Base-by-base conservation (phyloP, 2,888 invertebrate species). In the Brassicogethes aeneus region DNA sequence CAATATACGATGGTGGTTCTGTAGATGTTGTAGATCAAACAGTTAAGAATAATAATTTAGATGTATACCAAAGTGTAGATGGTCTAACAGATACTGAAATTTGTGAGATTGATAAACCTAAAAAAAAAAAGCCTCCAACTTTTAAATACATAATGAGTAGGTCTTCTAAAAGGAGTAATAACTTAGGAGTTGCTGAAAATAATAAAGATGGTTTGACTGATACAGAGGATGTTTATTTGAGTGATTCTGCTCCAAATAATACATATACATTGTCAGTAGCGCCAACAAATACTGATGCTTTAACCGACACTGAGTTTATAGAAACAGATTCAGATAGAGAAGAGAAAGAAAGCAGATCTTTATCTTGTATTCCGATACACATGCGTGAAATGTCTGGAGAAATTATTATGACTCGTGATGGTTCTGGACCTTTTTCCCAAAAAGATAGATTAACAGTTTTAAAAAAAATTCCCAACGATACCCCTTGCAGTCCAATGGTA, bases 291-390 rank as follows among this genome's bases (percentile, higher is more conserved):
- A n/a, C 44, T 30, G 55, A 49, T 23, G 50, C 42, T 33, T 54
- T 58, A 43, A 70, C 70, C 13, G 74, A 74, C 50, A 42, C 63
- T 7, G 74, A 74, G 54, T 66, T 70, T 42, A 40, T 70, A 5
- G 56, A 50, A 16, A 39, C 51, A 15, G 68, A 67, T 31, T 68
- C 62, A 17, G 68, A 69, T 38, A 70, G 70, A 36, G 52, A 49
- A 3, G 52, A 50, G 23, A 40, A 40, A 32, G 17, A 17, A 7
- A 30, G 43, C 3, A 52, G 56, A 42, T 47, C 54, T 7, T 34
- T 50, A 12, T 46, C 52, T 32, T 47, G 48, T 13, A 64, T 63
- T 10, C 63, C 64, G 2, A 53, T 55, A 36, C 52, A 55, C 37
- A 46, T 65, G 51, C 45, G 55, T 31, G 54, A 60, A 44, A 48